Evolutionary conservation across 1,140 invertebrate genomes (phyloP), one percentile per base, ranked within the genome.

Genomic region (Heterodera schachtii): DNA sequence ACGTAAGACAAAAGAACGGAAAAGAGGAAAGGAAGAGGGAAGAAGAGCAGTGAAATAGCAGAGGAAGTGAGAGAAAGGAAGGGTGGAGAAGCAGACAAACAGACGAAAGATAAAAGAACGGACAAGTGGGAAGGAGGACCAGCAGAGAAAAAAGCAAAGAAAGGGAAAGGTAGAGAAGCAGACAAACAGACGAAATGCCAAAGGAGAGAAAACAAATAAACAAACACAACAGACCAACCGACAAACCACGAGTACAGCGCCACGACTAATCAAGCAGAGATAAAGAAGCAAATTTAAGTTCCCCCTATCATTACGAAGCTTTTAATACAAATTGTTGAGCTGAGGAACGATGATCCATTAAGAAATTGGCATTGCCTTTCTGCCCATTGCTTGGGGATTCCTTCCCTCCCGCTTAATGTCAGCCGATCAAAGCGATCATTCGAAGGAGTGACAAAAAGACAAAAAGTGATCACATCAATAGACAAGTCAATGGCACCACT

Each of bases 211-310:
- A 6, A 41, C 31, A 31, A 69, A 69, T 41, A 19, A 21, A 31
- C 31, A 79, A 77, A 79, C 43, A 79, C 75, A 79, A 60, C 57
- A 11, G 57, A 60, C 57, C 41, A 52, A 81, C 41, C 46, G 57
- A n/a, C 44, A 60, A 78, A 67, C 75, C 73, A 31, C 49, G 52
- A 81, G 69, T 11, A 60, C 74, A 78, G 70, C 41, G 43, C 47
- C 44, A 69, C 60, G 82, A 81, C 66, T 31, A 73, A 81, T 69
- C 76, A 78, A 78, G 64, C 76, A 71, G 69, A 71, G 5, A 16
- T 3, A 16, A 41, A 71, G 69, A 71, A 46, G 67, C 67, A 43
- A n/a, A 69, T 69, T 69, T 31, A n/a, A n/a, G 6, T 69, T 6
- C 6, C 41, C 19, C 41, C n/a, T 16, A 43, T 31, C 13, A 31